Evolutionary conservation across 2,113 vertebrate species (phyloP), one percentile per base, ranked within the genome.

Genomic region (Hystrix cristata): DNA sequence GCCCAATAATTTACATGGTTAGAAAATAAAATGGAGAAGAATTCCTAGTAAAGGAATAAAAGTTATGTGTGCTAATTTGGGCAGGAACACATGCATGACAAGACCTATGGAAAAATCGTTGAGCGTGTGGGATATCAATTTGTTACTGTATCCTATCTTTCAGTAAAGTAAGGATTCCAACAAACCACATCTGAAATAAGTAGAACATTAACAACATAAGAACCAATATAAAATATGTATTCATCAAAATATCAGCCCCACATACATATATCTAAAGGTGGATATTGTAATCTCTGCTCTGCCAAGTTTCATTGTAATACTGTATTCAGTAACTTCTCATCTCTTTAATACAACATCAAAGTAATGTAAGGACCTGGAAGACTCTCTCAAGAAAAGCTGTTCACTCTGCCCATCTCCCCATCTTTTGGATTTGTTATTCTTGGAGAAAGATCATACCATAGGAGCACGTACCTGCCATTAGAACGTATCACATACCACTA

Each of bases 1-100:
- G 38, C 29, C 79, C 43, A 71, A 64, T 65, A 94, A 87, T 0
- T 38, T 23, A 94, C 94, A 87, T 74, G 25, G 86, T 69, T 59
- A 85, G 62, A 88, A 93, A 80, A 87, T 27, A 7, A 13, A 96
- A 91, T 38, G n/a, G 65, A 69, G 18, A 89, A 83, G 10, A 79
- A 91, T 43, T 62, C 51, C 64, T 78, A 89, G 55, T 29, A 76
- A 64, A 78, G 48, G 29, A 92, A 34, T 71, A 48, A 87, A 93
- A 62, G 59, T 85, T 48, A 51, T 34, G 5, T 60, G 25, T 46
- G 23, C 31, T 87, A 91, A 82, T 1, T 2, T 16, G 14, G n/a
- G 69, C 59, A 94, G n/a, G 83, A 87, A 72, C 29, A 51, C 25
- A 82, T 9, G 72, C 23, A 81, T n/a, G 3, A 2, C 6, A 92